Percentiles rank a stretch among this genome's conserved stretches.
phyloP scores from a whole-genome alignment of 2,113 vertebrate genomes.

The Pseudorhombus dupliciocellatus region DNA sequence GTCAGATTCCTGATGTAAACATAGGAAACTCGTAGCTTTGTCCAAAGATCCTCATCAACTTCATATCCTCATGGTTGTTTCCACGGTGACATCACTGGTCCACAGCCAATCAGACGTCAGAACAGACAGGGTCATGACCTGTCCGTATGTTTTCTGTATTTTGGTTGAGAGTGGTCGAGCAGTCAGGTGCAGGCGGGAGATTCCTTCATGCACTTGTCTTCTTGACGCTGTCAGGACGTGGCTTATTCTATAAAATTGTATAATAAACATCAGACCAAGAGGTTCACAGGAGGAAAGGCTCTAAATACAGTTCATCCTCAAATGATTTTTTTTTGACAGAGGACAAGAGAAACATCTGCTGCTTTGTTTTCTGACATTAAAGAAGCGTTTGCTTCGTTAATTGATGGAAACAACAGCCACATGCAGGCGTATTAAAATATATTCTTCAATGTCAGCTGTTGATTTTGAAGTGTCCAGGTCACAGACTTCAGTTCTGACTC shows the following conservation, averaged over 20 bases:
- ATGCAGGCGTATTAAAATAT: neutral
- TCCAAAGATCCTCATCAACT: neutral
- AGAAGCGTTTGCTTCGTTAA: neutral
- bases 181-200: neutral
- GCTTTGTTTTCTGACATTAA: no score
- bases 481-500: neutral
- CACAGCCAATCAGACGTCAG: conserved; percentile 53
- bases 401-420: neutral
- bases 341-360: no score
- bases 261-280: no score
- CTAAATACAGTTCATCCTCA: no score
- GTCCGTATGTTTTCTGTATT: neutral
- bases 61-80: neutral
- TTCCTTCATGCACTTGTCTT: neutral
- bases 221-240: no score
- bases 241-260: no score
- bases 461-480: neutral
- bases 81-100: conserved; percentile 22
- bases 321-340: no score
- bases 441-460: no score
- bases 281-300: no score
- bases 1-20: neutral
- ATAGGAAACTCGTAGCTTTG: neutral
- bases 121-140: conserved; percentile 13
- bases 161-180: neutral